Base-by-base conservation (phyloP, 2,888 invertebrate species). In the Conistra vaccinii region DNA sequence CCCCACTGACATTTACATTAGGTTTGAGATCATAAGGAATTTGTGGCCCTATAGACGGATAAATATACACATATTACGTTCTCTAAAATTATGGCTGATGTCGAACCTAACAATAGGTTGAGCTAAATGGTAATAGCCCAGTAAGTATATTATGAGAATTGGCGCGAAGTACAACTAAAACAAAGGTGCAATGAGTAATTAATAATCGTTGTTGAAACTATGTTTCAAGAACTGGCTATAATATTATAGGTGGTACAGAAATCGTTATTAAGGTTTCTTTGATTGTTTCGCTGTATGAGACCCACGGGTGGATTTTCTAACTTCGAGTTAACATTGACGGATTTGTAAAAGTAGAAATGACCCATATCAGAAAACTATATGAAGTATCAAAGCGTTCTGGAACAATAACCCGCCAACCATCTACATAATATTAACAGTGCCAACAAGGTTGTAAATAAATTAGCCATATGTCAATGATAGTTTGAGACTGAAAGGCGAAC, bases 401-500 rank as follows among this genome's bases (percentile, higher is more conserved):
- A 79, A 65, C 29, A 75, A 71, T 45, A 62, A 55, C 29, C 20
- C 14, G 53, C 26, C 14, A 65, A 60, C 12, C 60, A 60, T 69
- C 35, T 42, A 67, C 20, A 55, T 4, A 55, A 55, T 57, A 76
- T 48, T 39, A 74, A 39, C 60, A 69, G 61, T 69, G 68, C 48
- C 53, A 68, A 67, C 57, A 71, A 84, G 84, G 85, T 84, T 80
- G 86, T 86, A 88, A 89, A 91, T 90, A 90, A 88, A 89, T 90
- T 74, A 76, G 62, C 57, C 65, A 84, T 60, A 78, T 83, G 77
- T 80, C 83, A 75, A 83, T 87, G 86, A 87, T 88, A 89, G 89
- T 87, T 86, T 83, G 85, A 87, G 86, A 80, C 86, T 89, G 81
- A 88, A 91, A 87, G 86, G 88, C 90, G 90, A 92, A 91, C 88